Conservation (phyloP, 2,113 vertebrate genomes). For the Poicephalus meyeri region DNA sequence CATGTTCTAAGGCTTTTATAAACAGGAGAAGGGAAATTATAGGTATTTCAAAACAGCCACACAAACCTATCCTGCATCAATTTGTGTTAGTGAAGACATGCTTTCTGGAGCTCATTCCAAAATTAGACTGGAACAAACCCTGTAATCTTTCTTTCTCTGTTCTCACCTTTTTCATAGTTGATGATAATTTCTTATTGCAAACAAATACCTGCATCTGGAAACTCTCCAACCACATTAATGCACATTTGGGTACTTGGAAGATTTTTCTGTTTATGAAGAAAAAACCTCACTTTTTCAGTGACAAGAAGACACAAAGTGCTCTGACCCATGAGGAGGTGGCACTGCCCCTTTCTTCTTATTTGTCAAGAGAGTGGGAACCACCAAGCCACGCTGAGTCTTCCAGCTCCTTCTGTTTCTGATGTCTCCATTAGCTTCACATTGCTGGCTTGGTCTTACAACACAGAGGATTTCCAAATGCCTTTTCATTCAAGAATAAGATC, state of each 20-base stretch:
- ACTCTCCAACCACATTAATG: neutral
- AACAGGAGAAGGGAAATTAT: constrained; percentile 53
- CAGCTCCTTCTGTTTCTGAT: neutral
- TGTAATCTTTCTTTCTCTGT: neutral
- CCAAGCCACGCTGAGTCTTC: neutral
- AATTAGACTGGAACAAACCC: neutral
- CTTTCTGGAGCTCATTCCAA: neutral
- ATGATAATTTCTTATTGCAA: neutral
- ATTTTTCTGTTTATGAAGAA: neutral
- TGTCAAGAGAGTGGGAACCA: neutral
- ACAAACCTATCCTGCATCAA: constrained; percentile 13
- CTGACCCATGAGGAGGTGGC: neutral
- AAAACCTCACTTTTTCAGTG: neutral
- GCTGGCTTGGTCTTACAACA: neutral
- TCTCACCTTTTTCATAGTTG: neutral
- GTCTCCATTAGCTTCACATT: neutral
- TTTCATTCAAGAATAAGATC: neutral
- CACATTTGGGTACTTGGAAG: neutral
- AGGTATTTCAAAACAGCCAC: constrained; percentile 29
- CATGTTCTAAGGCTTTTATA: constrained; percentile 34
- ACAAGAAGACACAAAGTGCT: neutral
- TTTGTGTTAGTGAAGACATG: constrained; percentile 13
- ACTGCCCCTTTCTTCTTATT: neutral
- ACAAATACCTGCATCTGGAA: neutral
- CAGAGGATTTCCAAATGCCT: neutral